Evolutionary conservation across 64 coral and sea anemone species (phyloP).

Genomic region (Montipora foliosa): DNA sequence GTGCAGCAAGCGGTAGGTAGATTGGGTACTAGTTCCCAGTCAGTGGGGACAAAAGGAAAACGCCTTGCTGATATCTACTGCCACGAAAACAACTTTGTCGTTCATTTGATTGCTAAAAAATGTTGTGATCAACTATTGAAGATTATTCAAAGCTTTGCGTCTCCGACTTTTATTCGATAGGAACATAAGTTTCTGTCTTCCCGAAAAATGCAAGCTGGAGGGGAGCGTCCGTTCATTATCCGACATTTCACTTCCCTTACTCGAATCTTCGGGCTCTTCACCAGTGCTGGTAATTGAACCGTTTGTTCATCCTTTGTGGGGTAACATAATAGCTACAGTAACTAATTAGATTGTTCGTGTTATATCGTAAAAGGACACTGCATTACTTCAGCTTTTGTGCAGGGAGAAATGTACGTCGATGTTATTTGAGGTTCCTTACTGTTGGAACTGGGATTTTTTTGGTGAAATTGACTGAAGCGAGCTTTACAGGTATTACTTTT

Average conservation of each 20-base stretch:
- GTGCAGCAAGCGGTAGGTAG: no score
- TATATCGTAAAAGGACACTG: no score
- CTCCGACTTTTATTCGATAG: neutral
- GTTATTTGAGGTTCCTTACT: no score
- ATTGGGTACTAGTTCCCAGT: conserved; percentile 8
- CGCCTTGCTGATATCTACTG: conserved; percentile 42
- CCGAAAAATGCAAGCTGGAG: conserved; percentile 4
- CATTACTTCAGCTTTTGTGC: no score
- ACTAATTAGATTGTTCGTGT: no score
- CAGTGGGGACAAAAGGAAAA: neutral
- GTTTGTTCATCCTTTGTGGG: neutral
- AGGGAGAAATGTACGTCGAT: no score
- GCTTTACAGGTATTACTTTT: no score
- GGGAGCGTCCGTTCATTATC: conserved; percentile 38
- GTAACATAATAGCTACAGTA: no score
- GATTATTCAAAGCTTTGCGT: neutral
- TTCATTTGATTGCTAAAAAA: neutral
- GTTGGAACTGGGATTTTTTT: no score
- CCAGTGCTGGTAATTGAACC: conserved; percentile 36
- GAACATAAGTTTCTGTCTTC: neutral
- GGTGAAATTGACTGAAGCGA: no score
- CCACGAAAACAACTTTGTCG: conserved; percentile 46
- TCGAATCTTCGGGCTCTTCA: conserved; percentile 27
- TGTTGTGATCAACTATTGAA: neutral
- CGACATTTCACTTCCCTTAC: conserved; percentile 62